These are phyloP conservation scores for Ramphastos sulfuratus DNA, from an alignment of 2,113 vertebrate genomes.

Conservation along the genomic window DNA sequence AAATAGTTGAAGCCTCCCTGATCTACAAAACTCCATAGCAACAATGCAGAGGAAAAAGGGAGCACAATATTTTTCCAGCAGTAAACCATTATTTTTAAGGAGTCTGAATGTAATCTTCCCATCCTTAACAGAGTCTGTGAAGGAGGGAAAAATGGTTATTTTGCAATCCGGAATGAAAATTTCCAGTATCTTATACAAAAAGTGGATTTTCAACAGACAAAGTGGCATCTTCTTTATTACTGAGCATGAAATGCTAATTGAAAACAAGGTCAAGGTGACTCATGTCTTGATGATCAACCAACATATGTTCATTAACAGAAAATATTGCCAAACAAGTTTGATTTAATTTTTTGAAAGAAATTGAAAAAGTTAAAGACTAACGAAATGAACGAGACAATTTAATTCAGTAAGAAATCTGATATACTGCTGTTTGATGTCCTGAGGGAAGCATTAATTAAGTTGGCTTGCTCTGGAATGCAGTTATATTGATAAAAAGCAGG, in stretches of 20 bases:
- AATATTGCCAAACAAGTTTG: neutral
- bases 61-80: neutral
- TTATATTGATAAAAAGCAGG: conserved; percentile 22
- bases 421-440: neutral
- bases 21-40: neutral
- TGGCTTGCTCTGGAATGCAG: conserved; percentile 18
- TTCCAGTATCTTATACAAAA: neutral
- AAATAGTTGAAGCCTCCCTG: neutral
- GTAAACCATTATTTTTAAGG: neutral
- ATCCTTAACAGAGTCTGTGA: neutral
- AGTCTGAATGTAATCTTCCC: neutral
- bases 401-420: conserved; percentile 27
- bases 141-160: neutral
- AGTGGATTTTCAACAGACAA: neutral
- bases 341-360: neutral
- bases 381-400: conserved; percentile 5
- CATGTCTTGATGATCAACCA: neutral
- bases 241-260: neutral
- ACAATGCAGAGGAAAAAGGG: neutral
- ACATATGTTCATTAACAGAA: conserved; percentile 4
- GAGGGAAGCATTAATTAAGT: conserved; percentile 34
- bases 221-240: neutral
- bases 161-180: neutral
- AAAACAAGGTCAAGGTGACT: conserved; percentile 28
- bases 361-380: neutral